A percentile compares a stretch with the other conserved stretches of the same genome.
phyloP scores from a whole-genome alignment of 23 tunicate genomes.

The Ascidia mentula region DNA sequence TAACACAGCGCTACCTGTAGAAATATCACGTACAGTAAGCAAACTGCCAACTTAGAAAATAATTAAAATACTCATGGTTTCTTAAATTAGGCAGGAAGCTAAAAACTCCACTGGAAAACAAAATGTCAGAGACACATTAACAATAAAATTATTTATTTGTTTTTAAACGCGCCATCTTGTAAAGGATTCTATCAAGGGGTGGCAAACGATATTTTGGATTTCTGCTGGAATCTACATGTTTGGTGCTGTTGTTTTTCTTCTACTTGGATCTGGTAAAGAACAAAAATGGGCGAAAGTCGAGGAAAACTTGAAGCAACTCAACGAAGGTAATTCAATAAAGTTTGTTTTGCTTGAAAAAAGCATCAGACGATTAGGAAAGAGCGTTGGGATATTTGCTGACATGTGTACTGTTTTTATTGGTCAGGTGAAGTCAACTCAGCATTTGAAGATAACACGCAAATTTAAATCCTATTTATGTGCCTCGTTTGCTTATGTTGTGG shows the following conservation, averaged over 20 bases:
- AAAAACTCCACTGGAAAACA: too few relatives aligned
- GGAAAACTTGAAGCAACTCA: background rate
- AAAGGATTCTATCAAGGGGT: background rate
- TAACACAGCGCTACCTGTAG: too few relatives aligned
- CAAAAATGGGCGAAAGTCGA: slow-evolving; percentile 34
- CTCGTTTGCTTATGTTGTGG: too few relatives aligned
- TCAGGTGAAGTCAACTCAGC: background rate
- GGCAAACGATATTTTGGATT: slow-evolving; percentile 43
- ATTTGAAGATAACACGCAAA: background rate
- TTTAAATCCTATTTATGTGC: background rate
- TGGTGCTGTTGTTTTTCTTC: slow-evolving; percentile 17
- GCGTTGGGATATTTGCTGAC: background rate
- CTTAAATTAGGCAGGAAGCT: too few relatives aligned
- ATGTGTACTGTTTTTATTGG: background rate
- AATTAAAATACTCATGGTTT: too few relatives aligned
- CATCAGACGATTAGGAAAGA: too few relatives aligned
- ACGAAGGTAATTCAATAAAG: background rate
- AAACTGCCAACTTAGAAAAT: too few relatives aligned
- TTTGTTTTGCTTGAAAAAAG: too few relatives aligned
- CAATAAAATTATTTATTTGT: background rate
- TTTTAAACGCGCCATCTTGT: background rate
- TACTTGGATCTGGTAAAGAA: slow-evolving; percentile 30
- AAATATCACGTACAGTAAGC: too few relatives aligned
- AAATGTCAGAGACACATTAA: background rate
- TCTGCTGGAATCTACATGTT: slow-evolving; percentile 15